phyloP scores from a whole-genome alignment of 2,113 vertebrate species.

The Melanocharis versteri region DNA sequence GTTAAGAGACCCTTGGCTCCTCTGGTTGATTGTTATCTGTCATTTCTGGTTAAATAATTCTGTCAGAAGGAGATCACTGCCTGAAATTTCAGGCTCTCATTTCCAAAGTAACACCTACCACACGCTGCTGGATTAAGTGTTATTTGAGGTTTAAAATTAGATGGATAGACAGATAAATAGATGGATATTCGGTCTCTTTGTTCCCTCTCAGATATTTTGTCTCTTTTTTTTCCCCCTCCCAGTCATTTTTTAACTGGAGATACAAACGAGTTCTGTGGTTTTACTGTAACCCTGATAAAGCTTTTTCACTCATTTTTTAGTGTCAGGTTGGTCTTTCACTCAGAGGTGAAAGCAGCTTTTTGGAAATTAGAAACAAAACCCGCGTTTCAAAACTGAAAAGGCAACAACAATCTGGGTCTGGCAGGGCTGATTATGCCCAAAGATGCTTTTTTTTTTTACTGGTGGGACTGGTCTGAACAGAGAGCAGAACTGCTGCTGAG shows the following conservation, averaged over 20 bases:
- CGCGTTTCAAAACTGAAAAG: not conserved
- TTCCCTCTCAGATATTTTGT: not conserved
- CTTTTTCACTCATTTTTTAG: not conserved
- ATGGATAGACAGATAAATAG: not conserved
- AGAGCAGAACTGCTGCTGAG: not conserved
- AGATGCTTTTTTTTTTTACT: not conserved
- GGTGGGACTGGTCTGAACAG: not conserved
- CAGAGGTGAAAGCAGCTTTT: not conserved
- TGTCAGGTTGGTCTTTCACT: not conserved
- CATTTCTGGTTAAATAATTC: not conserved
- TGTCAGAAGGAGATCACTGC: not conserved
- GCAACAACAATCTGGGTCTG: not conserved
- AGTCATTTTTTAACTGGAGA: not conserved
- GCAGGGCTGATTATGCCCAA: not conserved
- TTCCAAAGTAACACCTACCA: not conserved
- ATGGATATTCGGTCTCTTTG: not conserved
- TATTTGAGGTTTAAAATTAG: not conserved
- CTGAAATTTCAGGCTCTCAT: not conserved
- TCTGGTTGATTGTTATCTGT: conserved; percentile 7
- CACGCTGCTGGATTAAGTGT: not conserved
- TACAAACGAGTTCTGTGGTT: not conserved
- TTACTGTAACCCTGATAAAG: not conserved
- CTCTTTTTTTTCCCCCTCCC: not conserved
- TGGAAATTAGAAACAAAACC: conserved; percentile 1
- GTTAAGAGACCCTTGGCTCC: conserved; percentile 3